phyloP scores from a whole-genome alignment of 2,113 vertebrate species.

The Mungos mungo region DNA sequence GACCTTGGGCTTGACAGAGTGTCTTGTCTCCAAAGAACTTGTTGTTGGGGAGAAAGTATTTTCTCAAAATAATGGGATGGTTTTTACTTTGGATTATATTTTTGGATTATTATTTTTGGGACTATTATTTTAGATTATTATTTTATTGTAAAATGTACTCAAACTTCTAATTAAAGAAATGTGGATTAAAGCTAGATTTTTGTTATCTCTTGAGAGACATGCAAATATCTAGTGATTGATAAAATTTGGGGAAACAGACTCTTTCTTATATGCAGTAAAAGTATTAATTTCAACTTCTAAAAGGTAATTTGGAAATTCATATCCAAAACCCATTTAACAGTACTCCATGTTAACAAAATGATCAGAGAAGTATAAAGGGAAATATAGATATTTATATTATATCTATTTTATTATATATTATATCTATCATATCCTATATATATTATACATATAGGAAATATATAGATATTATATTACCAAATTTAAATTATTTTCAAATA shows the following conservation, averaged over 20 bases:
- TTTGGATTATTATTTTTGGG: not conserved
- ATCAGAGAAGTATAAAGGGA: not conserved
- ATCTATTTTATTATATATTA: too few species aligned
- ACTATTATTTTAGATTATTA: not conserved
- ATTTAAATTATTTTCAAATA: not conserved
- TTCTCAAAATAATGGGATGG: not conserved
- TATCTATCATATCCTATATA: too few species aligned
- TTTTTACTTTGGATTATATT: not conserved
- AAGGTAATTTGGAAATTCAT: slow-evolving; percentile 4
- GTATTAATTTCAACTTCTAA: not conserved
- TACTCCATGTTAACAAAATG: not conserved
- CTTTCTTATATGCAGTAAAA: not conserved
- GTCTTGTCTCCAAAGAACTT: not conserved
- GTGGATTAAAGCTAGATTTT: slow-evolving; percentile 29
- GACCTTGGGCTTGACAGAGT: not conserved
- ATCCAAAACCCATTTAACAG: not conserved
- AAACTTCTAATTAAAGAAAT: not conserved
- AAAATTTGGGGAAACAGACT: not conserved
- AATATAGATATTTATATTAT: not conserved
- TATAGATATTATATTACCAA: not conserved
- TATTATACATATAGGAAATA: too few species aligned
- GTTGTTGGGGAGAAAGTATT: not conserved
- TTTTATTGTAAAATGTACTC: not conserved
- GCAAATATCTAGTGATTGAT: not conserved
- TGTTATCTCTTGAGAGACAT: not conserved